Conservation (phyloP, 2,113 vertebrate species). For the Nyctereutes procyonoides region DNA sequence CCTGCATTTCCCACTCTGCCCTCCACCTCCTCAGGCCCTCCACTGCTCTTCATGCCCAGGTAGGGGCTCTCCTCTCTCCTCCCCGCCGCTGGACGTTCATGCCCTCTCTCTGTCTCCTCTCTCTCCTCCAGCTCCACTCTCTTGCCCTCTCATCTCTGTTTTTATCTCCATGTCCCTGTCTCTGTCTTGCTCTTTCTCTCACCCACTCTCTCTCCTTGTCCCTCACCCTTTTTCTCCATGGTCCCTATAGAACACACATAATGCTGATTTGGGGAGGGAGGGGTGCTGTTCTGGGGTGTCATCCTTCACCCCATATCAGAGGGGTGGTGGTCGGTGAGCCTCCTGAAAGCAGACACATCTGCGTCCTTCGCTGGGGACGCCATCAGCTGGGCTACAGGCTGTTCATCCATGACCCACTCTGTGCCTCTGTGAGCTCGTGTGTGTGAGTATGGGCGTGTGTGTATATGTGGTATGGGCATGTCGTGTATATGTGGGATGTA, state of each 20-base stretch:
- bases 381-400: neutral
- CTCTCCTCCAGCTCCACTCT: neutral
- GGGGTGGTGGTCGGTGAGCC: neutral
- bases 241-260: fast-evolving
- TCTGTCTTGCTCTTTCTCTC: neutral
- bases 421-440: neutral
- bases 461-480: fast-evolving
- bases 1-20: neutral
- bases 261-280: neutral
- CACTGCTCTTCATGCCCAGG: neutral
- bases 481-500: fast-evolving
- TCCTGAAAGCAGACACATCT: neutral
- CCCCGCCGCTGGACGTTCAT: neutral
- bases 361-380: neutral
- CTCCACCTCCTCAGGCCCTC: fast-evolving
- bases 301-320: too few relatives aligned
- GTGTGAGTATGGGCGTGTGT: neutral
- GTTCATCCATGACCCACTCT: neutral
- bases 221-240: fast-evolving
- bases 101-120: neutral
- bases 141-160: neutral
- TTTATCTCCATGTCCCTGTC: neutral
- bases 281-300: too few relatives aligned
- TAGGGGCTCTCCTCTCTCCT: neutral
- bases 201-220: neutral